Percentiles rank a stretch among this genome's conserved stretches.
These are phyloP conservation scores for Cherax destructor DNA, from an alignment of 1,140 invertebrate genomes.

Conservation along the genomic window DNA sequence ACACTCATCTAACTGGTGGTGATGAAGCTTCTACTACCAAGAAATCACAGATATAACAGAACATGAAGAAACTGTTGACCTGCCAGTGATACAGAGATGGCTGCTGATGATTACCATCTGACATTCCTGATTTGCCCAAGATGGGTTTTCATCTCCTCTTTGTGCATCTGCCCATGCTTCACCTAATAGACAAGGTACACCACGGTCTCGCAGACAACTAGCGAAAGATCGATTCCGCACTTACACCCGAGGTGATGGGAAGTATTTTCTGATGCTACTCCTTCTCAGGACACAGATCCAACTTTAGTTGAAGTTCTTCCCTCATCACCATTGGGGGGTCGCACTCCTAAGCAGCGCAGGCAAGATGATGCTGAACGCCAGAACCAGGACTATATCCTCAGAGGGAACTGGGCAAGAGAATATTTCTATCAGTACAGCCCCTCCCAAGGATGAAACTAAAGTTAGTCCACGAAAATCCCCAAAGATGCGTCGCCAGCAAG, in stretches of 20 bases:
- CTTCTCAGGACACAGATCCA: constrained; percentile 56
- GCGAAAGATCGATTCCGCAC: constrained; percentile 73
- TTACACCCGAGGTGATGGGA: constrained; percentile 71
- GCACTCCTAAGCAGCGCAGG: constrained; percentile 68
- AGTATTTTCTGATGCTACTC: constrained; percentile 57
- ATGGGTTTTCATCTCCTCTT: constrained; percentile 58
- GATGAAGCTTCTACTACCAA: constrained; percentile 78
- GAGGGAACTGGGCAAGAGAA: constrained; percentile 70
- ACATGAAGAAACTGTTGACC: constrained; percentile 78
- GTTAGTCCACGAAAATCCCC: constrained; percentile 57
- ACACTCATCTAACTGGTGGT: constrained; percentile 68
- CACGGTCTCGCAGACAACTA: constrained; percentile 49
- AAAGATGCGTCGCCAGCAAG: constrained; percentile 67
- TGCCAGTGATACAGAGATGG: constrained; percentile 74
- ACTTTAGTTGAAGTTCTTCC: constrained; percentile 55
- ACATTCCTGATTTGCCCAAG: constrained; percentile 72
- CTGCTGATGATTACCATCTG: constrained; percentile 73
- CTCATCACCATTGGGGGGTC: constrained; percentile 28
- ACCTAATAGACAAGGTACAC: constrained; percentile 48
- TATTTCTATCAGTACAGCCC: constrained; percentile 72
- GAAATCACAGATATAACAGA: constrained; percentile 80
- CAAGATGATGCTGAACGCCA: constrained; percentile 67
- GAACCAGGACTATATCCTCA: constrained; percentile 73
- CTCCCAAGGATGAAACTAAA: constrained; percentile 64
- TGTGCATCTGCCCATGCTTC: constrained; percentile 56